These are phyloP conservation scores for Phrynocephalus forsythii DNA, from an alignment of 2,797 vertebrate genomes.

Conservation along the genomic window DNA sequence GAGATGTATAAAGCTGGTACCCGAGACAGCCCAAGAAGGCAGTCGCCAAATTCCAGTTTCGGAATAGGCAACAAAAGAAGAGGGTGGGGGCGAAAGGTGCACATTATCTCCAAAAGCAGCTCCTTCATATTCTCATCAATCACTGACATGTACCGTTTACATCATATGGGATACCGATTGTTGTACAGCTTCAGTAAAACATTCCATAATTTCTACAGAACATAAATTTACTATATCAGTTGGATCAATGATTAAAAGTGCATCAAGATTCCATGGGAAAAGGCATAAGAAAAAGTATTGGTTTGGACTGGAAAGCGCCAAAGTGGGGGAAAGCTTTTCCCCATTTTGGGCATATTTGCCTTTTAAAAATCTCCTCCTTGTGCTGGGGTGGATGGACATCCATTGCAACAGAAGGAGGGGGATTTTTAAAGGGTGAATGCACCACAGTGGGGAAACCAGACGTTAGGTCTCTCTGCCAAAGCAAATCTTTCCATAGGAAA, in stretches of 20 bases:
- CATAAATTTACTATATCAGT: slow-evolving; percentile 46
- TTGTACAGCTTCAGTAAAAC: slow-evolving; percentile 44
- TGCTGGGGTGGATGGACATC: no score
- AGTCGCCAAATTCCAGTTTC: neutral
- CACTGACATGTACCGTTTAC: neutral
- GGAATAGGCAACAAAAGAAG: neutral
- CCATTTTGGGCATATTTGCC: no score
- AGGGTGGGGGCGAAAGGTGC: neutral
- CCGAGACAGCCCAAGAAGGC: neutral
- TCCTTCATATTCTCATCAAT: neutral
- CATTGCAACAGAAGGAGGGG: no score
- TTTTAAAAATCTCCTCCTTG: no score
- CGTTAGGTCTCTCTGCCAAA: no score
- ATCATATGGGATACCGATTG: neutral
- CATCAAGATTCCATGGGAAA: slow-evolving; percentile 56
- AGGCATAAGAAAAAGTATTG: slow-evolving; percentile 53
- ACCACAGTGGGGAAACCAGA: no score
- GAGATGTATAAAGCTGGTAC: neutral
- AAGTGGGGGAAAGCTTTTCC: no score
- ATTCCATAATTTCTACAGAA: slow-evolving; percentile 40
- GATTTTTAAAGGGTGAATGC: no score
- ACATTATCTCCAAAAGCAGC: slow-evolving; percentile 16
- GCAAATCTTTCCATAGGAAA: no score
- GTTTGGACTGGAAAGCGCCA: neutral
- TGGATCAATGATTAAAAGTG: slow-evolving; percentile 51